These are phyloP conservation scores for Lota lota DNA, from an alignment of 2,113 vertebrate species.

Conservation along the genomic window DNA sequence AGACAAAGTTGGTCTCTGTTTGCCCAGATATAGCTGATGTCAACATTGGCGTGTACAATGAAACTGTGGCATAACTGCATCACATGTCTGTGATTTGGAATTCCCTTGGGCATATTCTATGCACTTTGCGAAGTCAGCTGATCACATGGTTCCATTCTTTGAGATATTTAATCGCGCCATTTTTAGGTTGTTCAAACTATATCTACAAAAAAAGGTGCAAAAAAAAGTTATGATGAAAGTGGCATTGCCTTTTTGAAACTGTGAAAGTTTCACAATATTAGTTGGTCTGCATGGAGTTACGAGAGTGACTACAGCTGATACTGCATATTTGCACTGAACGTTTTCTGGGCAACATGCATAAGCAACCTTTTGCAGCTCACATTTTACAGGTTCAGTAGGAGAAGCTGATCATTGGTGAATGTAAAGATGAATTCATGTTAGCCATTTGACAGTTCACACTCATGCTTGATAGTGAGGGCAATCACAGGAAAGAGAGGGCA, in stretches of 20 bases:
- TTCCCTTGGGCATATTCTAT: not conserved
- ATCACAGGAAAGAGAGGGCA: too few relatives aligned
- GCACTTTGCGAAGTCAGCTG: constrained; percentile 22
- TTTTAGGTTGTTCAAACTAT: constrained; percentile 11
- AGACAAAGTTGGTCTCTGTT: too few relatives aligned
- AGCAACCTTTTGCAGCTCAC: not conserved
- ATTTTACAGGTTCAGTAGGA: not conserved
- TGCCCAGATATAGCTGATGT: too few relatives aligned
- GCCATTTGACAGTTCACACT: constrained; percentile 27
- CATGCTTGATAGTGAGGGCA: constrained; percentile 25
- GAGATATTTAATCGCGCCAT: constrained; percentile 12
- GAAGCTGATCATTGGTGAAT: not conserved
- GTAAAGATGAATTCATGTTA: constrained; percentile 22
- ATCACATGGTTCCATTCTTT: constrained; percentile 23
- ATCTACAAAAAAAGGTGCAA: constrained; percentile 6
- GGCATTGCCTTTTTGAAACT: constrained; percentile 25
- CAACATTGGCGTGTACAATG: not conserved
- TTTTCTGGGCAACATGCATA: constrained; percentile 20
- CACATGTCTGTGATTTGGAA: not conserved
- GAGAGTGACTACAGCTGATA: constrained; percentile 17
- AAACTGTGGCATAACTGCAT: too few relatives aligned
- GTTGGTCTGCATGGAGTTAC: constrained; percentile 34
- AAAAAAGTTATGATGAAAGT: constrained; percentile 22
- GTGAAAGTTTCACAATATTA: constrained; percentile 29
- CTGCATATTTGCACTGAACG: constrained; percentile 22